Evolutionary conservation across 2,113 vertebrate species (phyloP).

Genomic region (Periophthalmus modestus): DNA sequence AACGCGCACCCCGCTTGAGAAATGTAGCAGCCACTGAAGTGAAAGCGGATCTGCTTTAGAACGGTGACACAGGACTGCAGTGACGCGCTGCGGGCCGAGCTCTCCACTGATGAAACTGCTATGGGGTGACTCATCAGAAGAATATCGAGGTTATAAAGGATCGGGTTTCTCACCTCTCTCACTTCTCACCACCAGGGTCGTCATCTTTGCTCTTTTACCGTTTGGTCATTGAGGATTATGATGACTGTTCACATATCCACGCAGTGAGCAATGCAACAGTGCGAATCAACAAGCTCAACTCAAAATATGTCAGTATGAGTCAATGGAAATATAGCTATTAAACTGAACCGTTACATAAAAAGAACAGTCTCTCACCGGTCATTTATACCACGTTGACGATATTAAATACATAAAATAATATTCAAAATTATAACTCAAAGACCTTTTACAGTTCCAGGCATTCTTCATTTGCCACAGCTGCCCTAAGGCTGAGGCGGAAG

Average conservation of each 20-base stretch:
- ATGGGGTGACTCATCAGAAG: conserved; percentile 31
- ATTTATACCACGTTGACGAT: background rate
- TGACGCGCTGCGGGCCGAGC: conserved; percentile 16
- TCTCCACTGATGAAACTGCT: conserved; percentile 13
- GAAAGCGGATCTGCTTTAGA: conserved; percentile 9
- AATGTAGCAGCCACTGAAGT: background rate
- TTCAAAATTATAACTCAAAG: too few species aligned
- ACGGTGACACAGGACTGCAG: conserved; percentile 12
- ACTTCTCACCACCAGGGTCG: background rate
- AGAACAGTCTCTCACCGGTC: background rate
- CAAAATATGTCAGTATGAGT: background rate
- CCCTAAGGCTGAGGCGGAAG: too few species aligned
- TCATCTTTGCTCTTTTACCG: background rate
- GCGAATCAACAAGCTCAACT: background rate
- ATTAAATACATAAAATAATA: too few species aligned
- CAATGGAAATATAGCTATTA: background rate
- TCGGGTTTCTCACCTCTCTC: conserved; percentile 4
- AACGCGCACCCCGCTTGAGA: background rate
- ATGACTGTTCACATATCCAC: background rate
- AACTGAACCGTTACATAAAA: background rate
- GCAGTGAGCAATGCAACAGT: background rate
- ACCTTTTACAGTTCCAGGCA: too few species aligned
- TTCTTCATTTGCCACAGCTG: too few species aligned
- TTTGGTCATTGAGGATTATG: conserved; percentile 17
- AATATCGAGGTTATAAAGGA: conserved; percentile 11